Percentiles rank a stretch among this genome's conserved stretches.
Conservation (phyloP, 2,797 vertebrate species). For the Discoglossus pictus region DNA sequence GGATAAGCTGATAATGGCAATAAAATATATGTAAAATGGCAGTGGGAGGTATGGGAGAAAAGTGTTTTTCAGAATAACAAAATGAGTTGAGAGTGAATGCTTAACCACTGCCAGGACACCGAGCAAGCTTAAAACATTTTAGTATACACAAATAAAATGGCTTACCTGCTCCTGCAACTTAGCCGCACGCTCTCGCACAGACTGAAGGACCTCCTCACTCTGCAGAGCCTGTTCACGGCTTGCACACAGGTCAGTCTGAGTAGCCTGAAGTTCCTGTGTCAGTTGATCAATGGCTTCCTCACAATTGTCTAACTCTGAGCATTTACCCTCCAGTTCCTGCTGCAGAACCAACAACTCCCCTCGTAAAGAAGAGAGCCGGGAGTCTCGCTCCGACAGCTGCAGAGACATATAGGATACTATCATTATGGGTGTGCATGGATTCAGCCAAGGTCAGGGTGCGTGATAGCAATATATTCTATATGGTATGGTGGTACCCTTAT, state of each 20-base stretch:
- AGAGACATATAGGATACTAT: neutral
- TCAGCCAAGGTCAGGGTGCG: too few species aligned
- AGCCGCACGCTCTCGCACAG: slow-evolving; percentile 62
- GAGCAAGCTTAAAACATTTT: too few species aligned
- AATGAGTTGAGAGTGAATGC: too few species aligned
- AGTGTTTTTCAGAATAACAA: too few species aligned
- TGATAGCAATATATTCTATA: too few species aligned
- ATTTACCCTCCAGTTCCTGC: slow-evolving; percentile 59
- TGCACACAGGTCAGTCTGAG: slow-evolving; percentile 61
- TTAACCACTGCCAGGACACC: too few species aligned
- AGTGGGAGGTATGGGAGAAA: too few species aligned
- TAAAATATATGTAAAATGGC: too few species aligned
- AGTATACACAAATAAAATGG: neutral
- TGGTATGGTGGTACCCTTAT: too few species aligned
- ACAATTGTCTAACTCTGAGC: slow-evolving; percentile 57
- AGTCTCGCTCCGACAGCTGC: slow-evolving; percentile 55
- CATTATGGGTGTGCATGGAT: too few species aligned
- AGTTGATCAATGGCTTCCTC: slow-evolving; percentile 55
- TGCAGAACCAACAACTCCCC: slow-evolving; percentile 54
- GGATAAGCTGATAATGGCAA: too few species aligned
- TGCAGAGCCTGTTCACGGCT: slow-evolving; percentile 60
- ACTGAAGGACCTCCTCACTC: slow-evolving; percentile 63
- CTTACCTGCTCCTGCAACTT: slow-evolving; percentile 58
- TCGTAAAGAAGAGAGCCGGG: slow-evolving; percentile 52
- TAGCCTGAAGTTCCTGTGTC: slow-evolving; percentile 59